Evolutionary conservation across 2,113 vertebrate genomes (phyloP).

Genomic region (Periophthalmus modestus): DNA sequence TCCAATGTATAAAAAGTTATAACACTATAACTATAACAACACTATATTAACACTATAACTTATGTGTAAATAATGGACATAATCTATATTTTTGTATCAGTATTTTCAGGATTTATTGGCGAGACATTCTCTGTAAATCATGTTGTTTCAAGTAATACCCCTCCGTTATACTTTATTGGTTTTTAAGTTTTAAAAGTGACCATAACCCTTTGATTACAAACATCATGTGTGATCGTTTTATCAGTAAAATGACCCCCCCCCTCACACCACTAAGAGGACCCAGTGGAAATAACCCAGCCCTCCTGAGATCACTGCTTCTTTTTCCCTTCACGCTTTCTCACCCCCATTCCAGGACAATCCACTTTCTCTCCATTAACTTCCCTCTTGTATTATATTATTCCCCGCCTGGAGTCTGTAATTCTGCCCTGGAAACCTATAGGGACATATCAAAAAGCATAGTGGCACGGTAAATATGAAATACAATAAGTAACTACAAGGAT

Average conservation of each 20-base stretch:
- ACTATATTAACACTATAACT: too few species aligned
- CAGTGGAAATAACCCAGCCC: constrained; percentile 33
- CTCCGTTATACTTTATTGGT: neutral
- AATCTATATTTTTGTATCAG: neutral
- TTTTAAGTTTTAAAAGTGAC: neutral
- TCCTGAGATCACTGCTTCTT: constrained; percentile 17
- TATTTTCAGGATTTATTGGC: neutral
- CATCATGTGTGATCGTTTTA: constrained; percentile 2
- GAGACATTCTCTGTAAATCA: neutral
- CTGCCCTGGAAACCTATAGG: constrained; percentile 16
- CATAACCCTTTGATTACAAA: constrained; percentile 4
- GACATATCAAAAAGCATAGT: constrained; percentile 8
- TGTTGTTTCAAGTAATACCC: neutral
- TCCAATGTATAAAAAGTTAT: too few species aligned
- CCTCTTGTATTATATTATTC: constrained; percentile 9
- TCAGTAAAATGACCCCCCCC: constrained; percentile 21
- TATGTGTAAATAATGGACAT: too few species aligned
- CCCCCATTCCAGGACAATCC: constrained; percentile 30
- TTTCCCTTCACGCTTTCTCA: constrained; percentile 20
- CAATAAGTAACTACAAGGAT: neutral
- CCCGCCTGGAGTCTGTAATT: constrained; percentile 6
- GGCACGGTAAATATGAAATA: constrained; percentile 18
- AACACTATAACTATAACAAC: too few species aligned
- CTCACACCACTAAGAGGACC: constrained; percentile 13
- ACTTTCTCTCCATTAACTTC: constrained; percentile 40